These are phyloP conservation scores for Mus minutoides DNA, from an alignment of 2,797 vertebrate species.

Conservation along the genomic window DNA sequence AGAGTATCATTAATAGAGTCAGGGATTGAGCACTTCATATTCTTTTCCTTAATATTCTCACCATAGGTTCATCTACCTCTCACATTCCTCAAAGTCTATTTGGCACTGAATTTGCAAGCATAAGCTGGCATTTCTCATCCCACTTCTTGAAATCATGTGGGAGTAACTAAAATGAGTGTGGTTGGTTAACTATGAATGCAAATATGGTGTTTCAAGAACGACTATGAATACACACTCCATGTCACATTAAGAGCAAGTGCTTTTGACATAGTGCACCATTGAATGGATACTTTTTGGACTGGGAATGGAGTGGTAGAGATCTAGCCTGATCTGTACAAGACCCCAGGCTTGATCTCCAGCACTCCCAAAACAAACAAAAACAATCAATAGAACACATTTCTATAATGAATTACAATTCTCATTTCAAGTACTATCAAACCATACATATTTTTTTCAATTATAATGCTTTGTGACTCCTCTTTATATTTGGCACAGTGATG, in stretches of 20 bases:
- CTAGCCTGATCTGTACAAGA: background rate
- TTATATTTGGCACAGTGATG: background rate
- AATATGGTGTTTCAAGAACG: conserved; percentile 36
- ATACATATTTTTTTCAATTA: background rate
- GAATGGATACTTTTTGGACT: background rate
- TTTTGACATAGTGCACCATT: background rate
- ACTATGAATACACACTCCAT: background rate
- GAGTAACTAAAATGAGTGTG: background rate
- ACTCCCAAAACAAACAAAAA: background rate
- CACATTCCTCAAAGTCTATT: background rate
- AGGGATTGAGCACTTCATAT: background rate
- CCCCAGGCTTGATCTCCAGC: background rate
- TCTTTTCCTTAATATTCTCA: background rate
- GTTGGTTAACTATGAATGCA: background rate
- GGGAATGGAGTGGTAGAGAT: background rate
- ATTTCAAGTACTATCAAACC: conserved; percentile 8
- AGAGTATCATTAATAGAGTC: background rate
- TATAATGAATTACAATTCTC: conserved; percentile 43
- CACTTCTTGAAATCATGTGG: background rate
- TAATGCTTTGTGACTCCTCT: background rate
- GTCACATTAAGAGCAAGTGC: background rate
- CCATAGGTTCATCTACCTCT: background rate
- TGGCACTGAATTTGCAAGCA: background rate
- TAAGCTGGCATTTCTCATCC: background rate
- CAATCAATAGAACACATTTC: background rate